A percentile compares a stretch with the other conserved stretches of the same genome.
phyloP scores from a whole-genome alignment of 1,140 invertebrate species.

The Latrodectus geometricus region DNA sequence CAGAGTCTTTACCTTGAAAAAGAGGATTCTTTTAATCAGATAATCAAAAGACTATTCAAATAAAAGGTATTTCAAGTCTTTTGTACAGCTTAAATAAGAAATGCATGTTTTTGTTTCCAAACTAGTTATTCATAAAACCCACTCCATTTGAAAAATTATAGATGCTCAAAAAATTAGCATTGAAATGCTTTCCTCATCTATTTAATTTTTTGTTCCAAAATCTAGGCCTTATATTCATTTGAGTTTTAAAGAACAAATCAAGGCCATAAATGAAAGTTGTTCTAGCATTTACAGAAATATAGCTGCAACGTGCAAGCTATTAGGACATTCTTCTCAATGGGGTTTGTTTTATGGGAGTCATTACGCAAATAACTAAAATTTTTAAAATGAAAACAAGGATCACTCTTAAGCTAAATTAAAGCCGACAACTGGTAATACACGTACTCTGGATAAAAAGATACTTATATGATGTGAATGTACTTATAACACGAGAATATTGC shows the following conservation, averaged over 20 bases:
- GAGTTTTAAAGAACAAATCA: slow-evolving; percentile 28
- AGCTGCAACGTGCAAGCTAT: slow-evolving; percentile 14
- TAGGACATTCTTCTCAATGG: slow-evolving; percentile 35
- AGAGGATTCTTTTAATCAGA: too few relatives aligned
- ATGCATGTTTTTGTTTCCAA: neutral
- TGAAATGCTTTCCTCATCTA: neutral
- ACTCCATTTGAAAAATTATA: neutral
- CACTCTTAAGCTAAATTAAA: slow-evolving; percentile 41
- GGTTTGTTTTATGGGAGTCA: slow-evolving; percentile 50
- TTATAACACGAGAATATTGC: slow-evolving; percentile 35
- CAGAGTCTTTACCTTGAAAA: too few relatives aligned
- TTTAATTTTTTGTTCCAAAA: slow-evolving; percentile 1
- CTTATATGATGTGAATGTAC: slow-evolving; percentile 50
- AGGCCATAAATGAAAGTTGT: slow-evolving; percentile 28
- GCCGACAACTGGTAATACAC: slow-evolving; percentile 46
- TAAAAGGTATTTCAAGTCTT: too few relatives aligned
- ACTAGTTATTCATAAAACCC: neutral
- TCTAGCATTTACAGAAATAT: slow-evolving; percentile 22
- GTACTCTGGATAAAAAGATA: slow-evolving; percentile 45
- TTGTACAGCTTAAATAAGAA: neutral
- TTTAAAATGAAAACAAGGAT: slow-evolving; percentile 49
- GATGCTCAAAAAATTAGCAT: neutral
- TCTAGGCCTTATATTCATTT: slow-evolving; percentile 16
- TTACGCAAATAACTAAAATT: slow-evolving; percentile 46
- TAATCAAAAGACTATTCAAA: too few relatives aligned